Conservation (phyloP, 2,797 vertebrate genomes). For the Leuciscus waleckii region DNA sequence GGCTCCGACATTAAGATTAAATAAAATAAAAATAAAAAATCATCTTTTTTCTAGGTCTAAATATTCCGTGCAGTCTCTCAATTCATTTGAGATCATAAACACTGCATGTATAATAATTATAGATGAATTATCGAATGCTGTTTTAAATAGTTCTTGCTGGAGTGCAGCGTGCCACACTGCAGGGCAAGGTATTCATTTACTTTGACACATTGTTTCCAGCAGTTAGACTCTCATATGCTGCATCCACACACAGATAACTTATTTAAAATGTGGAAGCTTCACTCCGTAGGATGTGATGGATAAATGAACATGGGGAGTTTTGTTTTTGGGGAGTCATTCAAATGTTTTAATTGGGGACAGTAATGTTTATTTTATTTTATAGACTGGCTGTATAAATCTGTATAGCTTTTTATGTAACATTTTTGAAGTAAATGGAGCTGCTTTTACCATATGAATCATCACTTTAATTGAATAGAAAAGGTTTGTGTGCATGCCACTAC, state of each 20-base stretch:
- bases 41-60: neutral
- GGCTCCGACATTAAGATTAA: neutral
- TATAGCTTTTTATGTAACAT: neutral
- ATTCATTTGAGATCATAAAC: conserved; percentile 15
- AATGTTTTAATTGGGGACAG: neutral
- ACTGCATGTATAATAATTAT: neutral
- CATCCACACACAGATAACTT: neutral
- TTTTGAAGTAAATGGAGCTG: neutral
- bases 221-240: neutral
- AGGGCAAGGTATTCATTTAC: neutral
- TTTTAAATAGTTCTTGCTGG: neutral
- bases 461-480: neutral
- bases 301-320: neutral
- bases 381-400: neutral
- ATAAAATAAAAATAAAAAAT: no score
- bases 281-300: neutral
- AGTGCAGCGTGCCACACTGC: neutral
- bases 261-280: neutral
- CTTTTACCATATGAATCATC: neutral
- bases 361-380: neutral
- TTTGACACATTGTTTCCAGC: neutral
- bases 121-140: neutral
- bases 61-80: neutral
- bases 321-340: neutral
- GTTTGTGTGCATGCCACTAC: no score